Evolutionary conservation across 1,140 invertebrate genomes (phyloP).

Genomic region (Gryllus bimaculatus): DNA sequence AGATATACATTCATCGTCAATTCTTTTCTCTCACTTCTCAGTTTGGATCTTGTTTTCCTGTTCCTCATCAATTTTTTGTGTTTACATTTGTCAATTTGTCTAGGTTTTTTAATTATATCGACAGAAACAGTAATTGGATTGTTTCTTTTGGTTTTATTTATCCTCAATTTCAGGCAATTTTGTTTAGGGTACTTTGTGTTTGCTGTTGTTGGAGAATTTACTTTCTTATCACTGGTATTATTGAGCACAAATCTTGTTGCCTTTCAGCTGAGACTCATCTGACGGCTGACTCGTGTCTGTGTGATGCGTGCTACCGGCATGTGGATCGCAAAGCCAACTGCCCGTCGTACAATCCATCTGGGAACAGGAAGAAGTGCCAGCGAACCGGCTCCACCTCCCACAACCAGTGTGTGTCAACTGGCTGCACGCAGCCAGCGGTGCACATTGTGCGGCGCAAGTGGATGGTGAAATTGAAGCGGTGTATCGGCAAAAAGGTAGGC

Average conservation of each 20-base stretch:
- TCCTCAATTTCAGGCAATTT: no score
- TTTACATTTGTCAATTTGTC: no score
- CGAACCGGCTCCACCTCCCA: slow-evolving; percentile 6
- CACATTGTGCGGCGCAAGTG: slow-evolving; percentile 66
- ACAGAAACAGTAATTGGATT: no score
- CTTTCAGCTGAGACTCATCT: slow-evolving; percentile 58
- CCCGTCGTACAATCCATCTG: slow-evolving; percentile 40
- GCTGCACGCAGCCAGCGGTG: slow-evolving; percentile 50
- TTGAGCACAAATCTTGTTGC: background rate
- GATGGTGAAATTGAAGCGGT: slow-evolving; percentile 60
- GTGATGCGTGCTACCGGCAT: slow-evolving; percentile 74
- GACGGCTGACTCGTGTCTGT: slow-evolving; percentile 68
- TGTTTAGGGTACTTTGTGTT: no score
- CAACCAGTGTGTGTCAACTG: slow-evolving; percentile 43
- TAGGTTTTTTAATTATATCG: no score
- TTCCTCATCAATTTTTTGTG: no score
- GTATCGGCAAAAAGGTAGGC: slow-evolving; percentile 56
- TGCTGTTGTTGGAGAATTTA: no score
- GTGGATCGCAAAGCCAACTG: slow-evolving; percentile 67
- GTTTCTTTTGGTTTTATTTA: no score
- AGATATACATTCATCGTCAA: no score
- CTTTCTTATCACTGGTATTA: no score
- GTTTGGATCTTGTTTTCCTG: no score
- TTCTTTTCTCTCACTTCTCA: no score
- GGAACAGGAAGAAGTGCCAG: slow-evolving; percentile 10